Conservation (phyloP, 2,113 vertebrate genomes). For the Sus scrofa region DNA sequence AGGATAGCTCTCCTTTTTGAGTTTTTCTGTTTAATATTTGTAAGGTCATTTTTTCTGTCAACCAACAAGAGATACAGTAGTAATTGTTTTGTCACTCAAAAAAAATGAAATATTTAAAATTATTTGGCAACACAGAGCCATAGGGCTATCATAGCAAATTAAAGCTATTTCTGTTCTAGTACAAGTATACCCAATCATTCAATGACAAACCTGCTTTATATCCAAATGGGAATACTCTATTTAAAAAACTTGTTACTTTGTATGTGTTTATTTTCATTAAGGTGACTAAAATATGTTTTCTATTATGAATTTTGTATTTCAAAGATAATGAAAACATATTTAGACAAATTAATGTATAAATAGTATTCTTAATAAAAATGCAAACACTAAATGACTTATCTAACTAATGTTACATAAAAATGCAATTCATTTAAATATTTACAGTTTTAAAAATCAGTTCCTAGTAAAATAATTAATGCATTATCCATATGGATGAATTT, state of each 20-base stretch:
- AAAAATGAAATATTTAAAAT: slow-evolving; percentile 44
- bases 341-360: neutral
- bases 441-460: neutral
- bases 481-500: neutral
- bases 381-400: neutral
- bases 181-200: neutral
- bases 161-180: slow-evolving; percentile 45
- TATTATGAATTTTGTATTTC: neutral
- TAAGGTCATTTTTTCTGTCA: slow-evolving; percentile 68
- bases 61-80: neutral
- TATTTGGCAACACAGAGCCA: slow-evolving; percentile 9
- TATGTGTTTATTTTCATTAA: neutral
- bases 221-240: neutral
- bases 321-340: neutral
- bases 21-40: slow-evolving; percentile 61
- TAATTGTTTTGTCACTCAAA: slow-evolving; percentile 72
- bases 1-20: neutral
- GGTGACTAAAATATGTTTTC: neutral
- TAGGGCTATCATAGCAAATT: neutral
- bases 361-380: neutral
- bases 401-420: neutral
- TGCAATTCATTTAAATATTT: neutral
- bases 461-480: neutral
- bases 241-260: neutral
- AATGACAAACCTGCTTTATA: slow-evolving; percentile 25